Percentiles rank a stretch among this genome's conserved stretches.
phyloP scores from a whole-genome alignment of 30 jellyfish, hydroid and myxozoan species.

The Aurelia aurita region DNA sequence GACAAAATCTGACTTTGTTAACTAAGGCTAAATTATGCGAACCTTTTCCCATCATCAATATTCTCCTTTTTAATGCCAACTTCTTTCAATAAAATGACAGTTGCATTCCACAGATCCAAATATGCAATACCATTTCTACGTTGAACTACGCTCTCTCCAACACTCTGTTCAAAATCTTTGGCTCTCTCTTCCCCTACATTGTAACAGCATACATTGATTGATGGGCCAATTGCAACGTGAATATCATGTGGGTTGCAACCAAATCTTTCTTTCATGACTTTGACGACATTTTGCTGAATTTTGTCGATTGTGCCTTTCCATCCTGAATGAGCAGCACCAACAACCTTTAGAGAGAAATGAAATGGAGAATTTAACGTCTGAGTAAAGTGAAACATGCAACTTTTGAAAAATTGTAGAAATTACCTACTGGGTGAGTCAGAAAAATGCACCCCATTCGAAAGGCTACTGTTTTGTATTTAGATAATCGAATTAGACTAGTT shows the following conservation, averaged over 20 bases:
- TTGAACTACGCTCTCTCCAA: constrained; percentile 12
- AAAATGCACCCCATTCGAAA: no score
- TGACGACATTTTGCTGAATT: constrained; percentile 60
- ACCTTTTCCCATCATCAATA: constrained; percentile 74
- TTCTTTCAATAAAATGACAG: constrained; percentile 29
- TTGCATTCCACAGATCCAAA: constrained; percentile 62
- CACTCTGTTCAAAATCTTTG: constrained; percentile 4
- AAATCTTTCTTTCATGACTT: constrained; percentile 52
- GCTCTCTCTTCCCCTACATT: constrained; percentile 54
- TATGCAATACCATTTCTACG: constrained; percentile 28
- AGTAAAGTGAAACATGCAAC: no score
- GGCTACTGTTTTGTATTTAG: no score
- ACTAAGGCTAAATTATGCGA: no score
- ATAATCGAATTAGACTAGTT: no score
- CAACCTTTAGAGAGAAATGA: no score
- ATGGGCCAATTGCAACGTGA: constrained; percentile 69
- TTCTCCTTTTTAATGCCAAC: constrained; percentile 57
- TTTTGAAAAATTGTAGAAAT: no score
- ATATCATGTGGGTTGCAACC: constrained; percentile 26
- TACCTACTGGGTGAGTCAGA: no score
- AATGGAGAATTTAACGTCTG: no score
- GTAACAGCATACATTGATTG: constrained; percentile 64
- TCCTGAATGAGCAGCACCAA: constrained; percentile 83
- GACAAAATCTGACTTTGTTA: no score
- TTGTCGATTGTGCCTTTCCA: constrained; percentile 74